These are phyloP conservation scores for Myotis planiceps DNA, from an alignment of 2,797 vertebrate genomes.

Conservation along the genomic window DNA sequence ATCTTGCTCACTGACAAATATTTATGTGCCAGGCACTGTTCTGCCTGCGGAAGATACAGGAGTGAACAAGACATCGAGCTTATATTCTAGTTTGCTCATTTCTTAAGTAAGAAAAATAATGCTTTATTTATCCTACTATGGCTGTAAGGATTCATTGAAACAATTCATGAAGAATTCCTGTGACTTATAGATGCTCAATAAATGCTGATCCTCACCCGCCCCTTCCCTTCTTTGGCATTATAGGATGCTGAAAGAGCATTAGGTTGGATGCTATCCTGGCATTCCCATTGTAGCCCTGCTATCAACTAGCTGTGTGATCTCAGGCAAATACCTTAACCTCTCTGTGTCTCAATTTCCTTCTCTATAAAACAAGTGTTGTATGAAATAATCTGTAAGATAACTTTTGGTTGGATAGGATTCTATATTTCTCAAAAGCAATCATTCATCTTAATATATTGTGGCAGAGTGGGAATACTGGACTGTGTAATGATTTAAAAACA, in stretches of 20 bases:
- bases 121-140: background rate
- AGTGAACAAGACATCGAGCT: background rate
- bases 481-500: constrained; percentile 24
- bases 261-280: background rate
- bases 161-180: background rate
- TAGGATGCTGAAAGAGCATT: background rate
- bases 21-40: background rate
- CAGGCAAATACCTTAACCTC: background rate
- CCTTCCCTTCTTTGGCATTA: background rate
- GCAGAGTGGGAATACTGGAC: background rate
- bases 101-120: background rate
- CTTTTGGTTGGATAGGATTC: background rate
- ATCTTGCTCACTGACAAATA: background rate
- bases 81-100: background rate
- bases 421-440: constrained; percentile 9
- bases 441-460: background rate
- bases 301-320: background rate
- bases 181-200: background rate
- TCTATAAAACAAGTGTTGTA: background rate
- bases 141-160: background rate
- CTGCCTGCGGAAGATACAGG: background rate
- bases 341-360: background rate
- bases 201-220: background rate
- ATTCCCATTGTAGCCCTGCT: background rate
- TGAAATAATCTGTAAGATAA: background rate